A percentile compares a stretch with the other conserved stretches of the same genome.
phyloP scores from a whole-genome alignment of 1,140 invertebrate genomes.

The Caerostris extrusa region DNA sequence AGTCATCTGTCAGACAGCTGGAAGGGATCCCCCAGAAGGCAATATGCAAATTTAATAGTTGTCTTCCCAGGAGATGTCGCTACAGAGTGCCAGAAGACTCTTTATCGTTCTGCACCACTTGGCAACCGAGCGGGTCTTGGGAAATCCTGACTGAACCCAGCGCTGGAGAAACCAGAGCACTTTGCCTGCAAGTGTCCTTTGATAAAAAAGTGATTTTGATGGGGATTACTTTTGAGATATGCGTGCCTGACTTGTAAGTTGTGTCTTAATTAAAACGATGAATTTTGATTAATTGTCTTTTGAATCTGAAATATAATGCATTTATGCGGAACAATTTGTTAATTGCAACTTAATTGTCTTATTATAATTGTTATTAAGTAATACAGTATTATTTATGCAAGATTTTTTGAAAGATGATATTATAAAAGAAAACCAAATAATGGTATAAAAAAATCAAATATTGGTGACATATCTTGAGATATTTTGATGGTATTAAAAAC shows the following conservation, averaged over 20 bases:
- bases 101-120: neutral
- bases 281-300: too few species aligned
- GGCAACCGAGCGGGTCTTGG: neutral
- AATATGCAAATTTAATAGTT: neutral
- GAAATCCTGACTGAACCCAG: neutral
- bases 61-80: neutral
- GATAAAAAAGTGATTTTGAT: slow-evolving; percentile 49
- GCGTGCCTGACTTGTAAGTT: slow-evolving; percentile 22
- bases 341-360: too few species aligned
- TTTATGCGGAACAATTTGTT: too few species aligned
- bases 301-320: too few species aligned
- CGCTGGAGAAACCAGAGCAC: neutral
- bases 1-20: slow-evolving; percentile 3
- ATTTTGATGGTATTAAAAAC: too few species aligned
- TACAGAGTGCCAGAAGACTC: slow-evolving; percentile 23
- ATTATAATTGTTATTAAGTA: too few species aligned
- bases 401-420: too few species aligned
- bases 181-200: slow-evolving; percentile 62
- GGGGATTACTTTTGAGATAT: slow-evolving; percentile 19
- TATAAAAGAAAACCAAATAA: too few species aligned
- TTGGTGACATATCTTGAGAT: too few species aligned
- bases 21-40: slow-evolving; percentile 14
- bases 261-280: too few species aligned
- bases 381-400: too few species aligned
- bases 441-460: too few species aligned